Evolutionary conservation across 2,888 invertebrate genomes (phyloP), one percentile per base, ranked within the genome.

Genomic region (Dryobota labecula): DNA sequence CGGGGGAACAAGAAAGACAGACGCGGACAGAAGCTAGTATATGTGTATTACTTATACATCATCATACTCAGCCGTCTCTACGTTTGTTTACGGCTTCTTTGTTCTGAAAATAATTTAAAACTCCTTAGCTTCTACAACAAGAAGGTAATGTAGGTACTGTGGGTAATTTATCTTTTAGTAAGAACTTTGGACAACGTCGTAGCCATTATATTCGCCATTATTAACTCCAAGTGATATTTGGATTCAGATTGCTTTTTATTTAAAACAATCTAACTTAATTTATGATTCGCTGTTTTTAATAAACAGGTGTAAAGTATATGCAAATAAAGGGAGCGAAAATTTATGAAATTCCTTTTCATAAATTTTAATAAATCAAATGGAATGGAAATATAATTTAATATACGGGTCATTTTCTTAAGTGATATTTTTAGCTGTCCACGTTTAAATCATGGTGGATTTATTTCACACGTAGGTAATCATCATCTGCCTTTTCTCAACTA

Each of bases 231-330:
- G 15, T 56, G 49, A 64, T 64, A 62, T 61, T 80, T 68, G 49
- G 53, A 75, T 49, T 56, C 38, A 60, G 45, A 69, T 69, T 51
- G 41, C 38, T 70, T 70, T 80, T 84, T 65, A 76, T 72, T 61
- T 58, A 68, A 70, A 65, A 56, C 53, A 76, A 73, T 81, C 38
- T 70, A 67, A 71, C 24, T 27, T 70, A 73, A 82, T 84, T 82
- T 78, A 83, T 75, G 66, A 76, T 73, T 72, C 68, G 38, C 49
- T 73, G 58, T 84, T 78, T 79, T 76, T 82, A 76, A 79, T 72
- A 70, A 79, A 82, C 73, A 76, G 47, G 45, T 65, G 56, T 71
- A 71, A 76, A 67, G 58, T 64, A 67, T 82, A 75, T 82, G 83
- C 83, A 76, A 84, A 84, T 83, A 76, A 64, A 82, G 71, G 54